Evolutionary conservation across 2,797 vertebrate genomes (phyloP).

Genomic region (Lateolabrax maculatus): DNA sequence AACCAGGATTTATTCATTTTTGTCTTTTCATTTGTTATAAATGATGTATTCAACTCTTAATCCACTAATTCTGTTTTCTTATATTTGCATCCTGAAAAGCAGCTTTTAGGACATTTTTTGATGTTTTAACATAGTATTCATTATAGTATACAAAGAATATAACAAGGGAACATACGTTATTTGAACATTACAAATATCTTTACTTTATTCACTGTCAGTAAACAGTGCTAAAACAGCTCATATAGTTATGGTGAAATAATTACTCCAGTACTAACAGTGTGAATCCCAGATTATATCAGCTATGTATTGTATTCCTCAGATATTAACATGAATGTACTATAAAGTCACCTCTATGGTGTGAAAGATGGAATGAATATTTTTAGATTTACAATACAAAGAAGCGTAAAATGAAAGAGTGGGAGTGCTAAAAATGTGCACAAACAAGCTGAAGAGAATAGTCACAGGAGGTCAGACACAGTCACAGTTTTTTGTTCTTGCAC

Average conservation of each 20-base stretch:
- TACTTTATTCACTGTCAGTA: not conserved
- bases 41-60: not conserved
- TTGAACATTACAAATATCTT: slow-evolving; percentile 5
- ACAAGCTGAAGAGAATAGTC: not conserved
- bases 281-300: not conserved
- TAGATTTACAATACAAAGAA: not conserved
- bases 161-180: not conserved
- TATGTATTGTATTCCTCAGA: not conserved
- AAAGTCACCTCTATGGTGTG: not conserved
- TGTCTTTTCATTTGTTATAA: not conserved
- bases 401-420: not conserved
- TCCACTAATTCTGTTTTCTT: not conserved
- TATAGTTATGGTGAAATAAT: not conserved
- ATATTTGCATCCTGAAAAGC: not conserved
- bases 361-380: not conserved
- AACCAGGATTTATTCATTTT: not conserved
- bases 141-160: not conserved
- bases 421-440: slow-evolving; percentile 6
- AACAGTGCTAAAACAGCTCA: not conserved
- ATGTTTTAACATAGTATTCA: not conserved
- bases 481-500: slow-evolving; percentile 14
- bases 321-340: not conserved
- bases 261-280: not conserved
- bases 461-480: not conserved
- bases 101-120: not conserved